Evolutionary conservation across 2,888 invertebrate species (phyloP), one percentile per base, ranked within the genome.

Genomic region (Dasysyrphus albostriatus): DNA sequence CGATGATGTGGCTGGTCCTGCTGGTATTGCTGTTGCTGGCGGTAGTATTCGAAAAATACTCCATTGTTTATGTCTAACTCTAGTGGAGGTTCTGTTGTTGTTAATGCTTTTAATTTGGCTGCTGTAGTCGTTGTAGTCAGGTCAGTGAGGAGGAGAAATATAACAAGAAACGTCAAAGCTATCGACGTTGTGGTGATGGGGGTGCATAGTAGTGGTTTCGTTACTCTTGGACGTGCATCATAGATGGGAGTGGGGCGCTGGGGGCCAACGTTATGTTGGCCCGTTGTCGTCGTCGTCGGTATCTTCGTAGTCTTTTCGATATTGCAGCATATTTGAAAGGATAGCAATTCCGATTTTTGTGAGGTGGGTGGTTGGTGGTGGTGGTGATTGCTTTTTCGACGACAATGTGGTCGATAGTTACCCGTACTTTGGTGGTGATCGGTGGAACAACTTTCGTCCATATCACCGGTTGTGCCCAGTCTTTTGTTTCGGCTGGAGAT

Each of bases 51-150:
- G 73, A 85, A 88, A 63, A 88, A 82, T 56, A 81, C 58, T 72
- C 88, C 82, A 82, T 85, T 82, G 78, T 75, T 82, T 82, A 88
- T 84, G 74, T 79, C 79, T 78, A 88, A 88, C 88, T 80, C 84
- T 88, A 88, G 89, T 89, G 90, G 89, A 90, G 90, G 90, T 90
- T 90, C 87, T 80, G 83, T 37, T 84, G 74, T 39, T 58, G 74
- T 76, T 56, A 76, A 77, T 44, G 83, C 54, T 72, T 76, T 78
- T 79, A 78, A 84, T 67, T 83, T 83, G 67, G 84, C 83, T 74
- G 85, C 83, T 81, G 87, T 79, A 58, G 84, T 83, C 77, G 88
- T 88, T 81, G 84, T 88, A 42, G 84, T 88, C 49, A 88, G 80
- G 70, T 78, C 70, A 77, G 84, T 47, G 16, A 88, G 70, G 59